phyloP scores from a whole-genome alignment of 2,797 vertebrate genomes.

The Eremophila alpestris region DNA sequence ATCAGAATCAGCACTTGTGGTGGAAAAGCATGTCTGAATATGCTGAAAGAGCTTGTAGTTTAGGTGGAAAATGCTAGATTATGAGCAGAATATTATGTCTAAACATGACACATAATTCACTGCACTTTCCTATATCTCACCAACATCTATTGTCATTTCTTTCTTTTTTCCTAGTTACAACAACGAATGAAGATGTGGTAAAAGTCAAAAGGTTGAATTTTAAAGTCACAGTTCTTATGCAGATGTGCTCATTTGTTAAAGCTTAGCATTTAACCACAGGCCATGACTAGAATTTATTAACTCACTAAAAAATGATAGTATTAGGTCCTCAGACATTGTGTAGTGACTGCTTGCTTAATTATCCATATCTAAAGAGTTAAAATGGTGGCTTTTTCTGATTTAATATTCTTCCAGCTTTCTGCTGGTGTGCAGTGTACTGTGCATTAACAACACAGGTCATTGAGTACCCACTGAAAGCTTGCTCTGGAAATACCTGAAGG shows the following conservation, averaged over 20 bases:
- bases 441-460: constrained; percentile 68
- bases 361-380: constrained; percentile 70
- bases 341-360: constrained; percentile 76
- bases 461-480: constrained; percentile 64
- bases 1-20: not conserved
- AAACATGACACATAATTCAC: constrained; percentile 30
- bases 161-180: not conserved
- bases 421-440: constrained; percentile 18
- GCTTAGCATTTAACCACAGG: constrained; percentile 47
- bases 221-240: constrained; percentile 32
- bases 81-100: not conserved
- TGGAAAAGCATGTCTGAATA: not conserved
- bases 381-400: constrained; percentile 63
- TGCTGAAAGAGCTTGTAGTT: constrained; percentile 26
- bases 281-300: constrained; percentile 74
- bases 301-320: constrained; percentile 62
- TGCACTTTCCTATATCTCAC: constrained; percentile 1
- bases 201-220: constrained; percentile 58
- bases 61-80: not conserved
- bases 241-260: constrained; percentile 60
- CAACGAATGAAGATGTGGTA: constrained; percentile 14
- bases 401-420: constrained; percentile 67
- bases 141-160: not conserved
- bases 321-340: constrained; percentile 61
- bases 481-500: constrained; percentile 65